Evolutionary conservation across 2,888 invertebrate species (phyloP).

Genomic region (Portevinia maculata): DNA sequence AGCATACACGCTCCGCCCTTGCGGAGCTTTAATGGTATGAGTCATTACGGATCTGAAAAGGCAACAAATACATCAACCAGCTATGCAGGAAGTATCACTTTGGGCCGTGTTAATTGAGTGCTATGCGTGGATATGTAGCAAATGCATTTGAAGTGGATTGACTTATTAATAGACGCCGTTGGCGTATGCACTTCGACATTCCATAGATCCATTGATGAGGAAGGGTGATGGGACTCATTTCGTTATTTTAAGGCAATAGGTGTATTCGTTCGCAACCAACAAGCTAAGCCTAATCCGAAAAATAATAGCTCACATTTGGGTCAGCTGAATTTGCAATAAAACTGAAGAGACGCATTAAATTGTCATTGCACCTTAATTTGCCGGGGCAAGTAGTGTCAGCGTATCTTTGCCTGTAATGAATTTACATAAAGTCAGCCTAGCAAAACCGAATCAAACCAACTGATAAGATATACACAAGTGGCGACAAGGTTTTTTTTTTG

Average conservation of each 20-base stretch:
- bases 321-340: constrained; percentile 42
- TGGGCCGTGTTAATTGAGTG: constrained; percentile 61
- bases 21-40: not conserved
- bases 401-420: constrained; percentile 9
- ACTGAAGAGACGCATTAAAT: constrained; percentile 32
- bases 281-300: not conserved
- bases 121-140: constrained; percentile 21
- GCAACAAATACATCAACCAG: constrained; percentile 30
- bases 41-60: constrained; percentile 18
- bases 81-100: constrained; percentile 55
- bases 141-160: constrained; percentile 50
- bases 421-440: constrained; percentile 14
- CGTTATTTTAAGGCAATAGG: not conserved
- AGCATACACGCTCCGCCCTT: not conserved
- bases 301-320: constrained; percentile 29
- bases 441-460: constrained; percentile 23
- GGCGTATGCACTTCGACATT: constrained; percentile 43
- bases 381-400: constrained; percentile 13
- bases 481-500: constrained; percentile 36
- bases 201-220: constrained; percentile 27
- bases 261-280: not conserved
- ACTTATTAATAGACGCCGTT: constrained; percentile 58
- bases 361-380: constrained; percentile 46
- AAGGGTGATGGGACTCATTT: constrained; percentile 13
- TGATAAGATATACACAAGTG: constrained; percentile 39